Evolutionary conservation across 2,888 invertebrate genomes (phyloP), one percentile per base, ranked within the genome.

Genomic region (Philereme transversata): DNA sequence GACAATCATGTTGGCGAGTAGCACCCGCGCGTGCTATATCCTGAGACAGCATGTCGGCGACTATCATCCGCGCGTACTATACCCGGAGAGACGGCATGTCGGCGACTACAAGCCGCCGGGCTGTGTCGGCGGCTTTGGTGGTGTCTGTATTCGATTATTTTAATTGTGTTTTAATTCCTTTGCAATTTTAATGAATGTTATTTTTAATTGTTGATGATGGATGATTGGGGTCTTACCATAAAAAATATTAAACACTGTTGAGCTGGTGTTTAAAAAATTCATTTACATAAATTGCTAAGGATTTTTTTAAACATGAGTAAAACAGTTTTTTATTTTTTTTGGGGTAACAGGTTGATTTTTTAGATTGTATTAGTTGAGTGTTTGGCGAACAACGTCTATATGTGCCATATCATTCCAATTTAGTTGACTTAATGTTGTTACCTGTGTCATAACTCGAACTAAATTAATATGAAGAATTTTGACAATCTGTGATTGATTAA

Each of bases 341-440:
- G 22, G 1, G 1, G 22, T 22, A 22, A 22, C 22, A 22, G 22
- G 22, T 22, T 54, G 64, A 62, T 49, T 22, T 64, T 61, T 55
- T 41, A 62, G 55, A 44, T 67, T 64, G 33, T 22, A 41, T 57
- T 51, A 56, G 46, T 62, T 68, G 46, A 55, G 22, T 65, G 50
- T 48, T 54, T 38, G 57, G 48, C 47, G 44, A 45, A 36, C 47
- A 45, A 33, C 50, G 53, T 50, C 60, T 49, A 5, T 55, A 59
- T 48, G 63, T 63, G 63, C 63, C 63, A 63, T 63, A 52, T 9
- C n/a, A 48, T 43, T 58, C 7, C 11, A 47, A 49, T 53, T 56
- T 61, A 55, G 59, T 63, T 68, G 64, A 67, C 68, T 64, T 63
- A 8, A 60, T 60, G 62, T 64, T 66, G 64, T 41, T 64, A 69